These are phyloP conservation scores for Tringa solitaria DNA, from an alignment of 2,113 vertebrate genomes.

Conservation along the genomic window DNA sequence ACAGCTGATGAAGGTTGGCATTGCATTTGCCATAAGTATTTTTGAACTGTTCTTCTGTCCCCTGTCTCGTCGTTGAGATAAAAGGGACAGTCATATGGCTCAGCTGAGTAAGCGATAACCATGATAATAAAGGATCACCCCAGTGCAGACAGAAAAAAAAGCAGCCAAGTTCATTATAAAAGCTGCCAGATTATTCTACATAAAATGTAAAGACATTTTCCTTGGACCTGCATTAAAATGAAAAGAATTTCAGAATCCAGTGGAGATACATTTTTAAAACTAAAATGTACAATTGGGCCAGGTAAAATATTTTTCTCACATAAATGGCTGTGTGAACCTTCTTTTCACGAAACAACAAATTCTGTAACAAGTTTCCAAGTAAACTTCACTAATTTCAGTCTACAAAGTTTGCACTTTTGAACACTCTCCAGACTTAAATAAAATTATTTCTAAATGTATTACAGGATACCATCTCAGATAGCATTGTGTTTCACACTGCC, in stretches of 20 bases:
- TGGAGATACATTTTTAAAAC: background rate
- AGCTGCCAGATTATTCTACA: background rate
- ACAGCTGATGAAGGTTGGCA: background rate
- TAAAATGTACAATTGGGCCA: background rate
- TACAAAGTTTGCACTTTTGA: constrained; percentile 45
- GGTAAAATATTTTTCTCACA: background rate
- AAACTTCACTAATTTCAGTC: constrained; percentile 50
- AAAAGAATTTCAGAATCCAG: background rate
- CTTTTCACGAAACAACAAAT: constrained; percentile 21
- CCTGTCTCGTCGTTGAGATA: background rate
- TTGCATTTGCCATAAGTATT: background rate
- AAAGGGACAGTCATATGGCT: background rate
- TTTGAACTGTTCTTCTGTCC: background rate
- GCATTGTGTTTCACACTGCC: constrained; percentile 16
- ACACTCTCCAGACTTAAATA: background rate
- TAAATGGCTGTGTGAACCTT: constrained; percentile 30
- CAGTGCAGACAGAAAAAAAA: background rate
- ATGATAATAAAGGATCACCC: background rate
- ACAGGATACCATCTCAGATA: constrained; percentile 16
- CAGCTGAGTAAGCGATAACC: background rate
- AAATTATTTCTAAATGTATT: constrained; percentile 32
- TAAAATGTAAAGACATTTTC: background rate
- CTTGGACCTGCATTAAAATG: background rate
- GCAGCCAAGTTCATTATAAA: background rate
- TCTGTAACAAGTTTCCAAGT: constrained; percentile 34